Base-by-base conservation (phyloP, 2,888 invertebrate genomes). In the Nycteola revayana region DNA sequence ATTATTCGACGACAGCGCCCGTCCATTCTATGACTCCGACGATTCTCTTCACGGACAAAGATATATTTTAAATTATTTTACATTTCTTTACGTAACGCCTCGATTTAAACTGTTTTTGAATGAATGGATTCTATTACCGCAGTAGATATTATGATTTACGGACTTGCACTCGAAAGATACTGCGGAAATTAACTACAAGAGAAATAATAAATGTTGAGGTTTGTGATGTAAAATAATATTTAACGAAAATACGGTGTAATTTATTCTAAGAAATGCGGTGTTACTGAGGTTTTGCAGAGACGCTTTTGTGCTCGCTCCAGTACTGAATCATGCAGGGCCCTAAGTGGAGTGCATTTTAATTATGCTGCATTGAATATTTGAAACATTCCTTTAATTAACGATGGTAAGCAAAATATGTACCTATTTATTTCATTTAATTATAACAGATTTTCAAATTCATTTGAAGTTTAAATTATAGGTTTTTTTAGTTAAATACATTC, bases 1-100 rank as follows among this genome's bases (percentile, higher is more conserved):
- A 59, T 62, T 59, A 59, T 52, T 55, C 52, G 42, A 40, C 43
- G 55, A 49, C 53, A 47, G 45, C 41, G 40, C 45, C 41, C 43
- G 42, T 48, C 47, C 50, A 34, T 53, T 52, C 43, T 50, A 54
- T 60, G 57, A 46, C 49, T 51, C 43, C 27, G 29, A 40, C 31
- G 32, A 14, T 14, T 14, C 14, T 14, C 35, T 33, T 24, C 27
- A 3, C 22, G 10, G 28, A 46, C 36, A 49, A 47, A 36, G 43
- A 37, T 28, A 26, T 24, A 42, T 42, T 36, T 40, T 7, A 49
- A 38, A 49, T 37, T 39, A 46, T 53, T 49, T 47, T 35, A 40
- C 33, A 47, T 54, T 49, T 47, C 43, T 42, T 40, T 35, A 41
- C 10, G 27, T 44, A 36, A 42, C 31, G 40, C 24, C 26, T 53